A percentile compares a stretch with the other conserved stretches of the same genome.
These are phyloP conservation scores for Eledona agricola DNA, from an alignment of 2,888 invertebrate genomes.

Conservation along the genomic window DNA sequence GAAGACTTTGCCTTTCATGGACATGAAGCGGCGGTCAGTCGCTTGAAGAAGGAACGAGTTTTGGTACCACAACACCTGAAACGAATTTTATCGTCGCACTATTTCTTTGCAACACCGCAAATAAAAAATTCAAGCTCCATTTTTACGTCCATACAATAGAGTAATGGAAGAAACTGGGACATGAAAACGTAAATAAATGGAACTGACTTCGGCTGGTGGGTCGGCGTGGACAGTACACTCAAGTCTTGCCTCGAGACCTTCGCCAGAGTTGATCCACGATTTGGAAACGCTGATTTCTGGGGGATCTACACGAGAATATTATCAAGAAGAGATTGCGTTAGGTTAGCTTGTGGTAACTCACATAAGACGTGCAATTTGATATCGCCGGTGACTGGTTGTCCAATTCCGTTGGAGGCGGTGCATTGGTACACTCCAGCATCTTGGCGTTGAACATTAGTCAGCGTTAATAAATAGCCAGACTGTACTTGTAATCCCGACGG, in stretches of 20 bases:
- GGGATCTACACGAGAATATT: conserved; percentile 69
- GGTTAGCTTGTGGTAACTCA: conserved; percentile 46
- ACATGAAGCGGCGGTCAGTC: conserved; percentile 70
- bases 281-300: conserved; percentile 71
- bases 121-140: conserved; percentile 1
- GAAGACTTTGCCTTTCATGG: conserved; percentile 68
- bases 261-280: conserved; percentile 71
- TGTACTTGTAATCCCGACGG: conserved; percentile 61
- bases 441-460: conserved; percentile 59
- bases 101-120: no score
- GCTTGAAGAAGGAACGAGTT: conserved; percentile 70
- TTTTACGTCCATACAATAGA: no score
- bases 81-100: no score
- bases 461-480: conserved; percentile 59
- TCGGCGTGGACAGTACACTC: conserved; percentile 72
- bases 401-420: conserved; percentile 64
- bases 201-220: conserved; percentile 60
- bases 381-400: conserved; percentile 61
- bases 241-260: conserved; percentile 70
- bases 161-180: conserved; percentile 2
- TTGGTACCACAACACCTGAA: conserved; percentile 72
- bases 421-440: conserved; percentile 65
- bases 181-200: background rate
- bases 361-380: conserved; percentile 61
- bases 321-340: no score